Base-by-base conservation (phyloP, 23 tunicate genomes). In the Botrylloides violaceus region DNA sequence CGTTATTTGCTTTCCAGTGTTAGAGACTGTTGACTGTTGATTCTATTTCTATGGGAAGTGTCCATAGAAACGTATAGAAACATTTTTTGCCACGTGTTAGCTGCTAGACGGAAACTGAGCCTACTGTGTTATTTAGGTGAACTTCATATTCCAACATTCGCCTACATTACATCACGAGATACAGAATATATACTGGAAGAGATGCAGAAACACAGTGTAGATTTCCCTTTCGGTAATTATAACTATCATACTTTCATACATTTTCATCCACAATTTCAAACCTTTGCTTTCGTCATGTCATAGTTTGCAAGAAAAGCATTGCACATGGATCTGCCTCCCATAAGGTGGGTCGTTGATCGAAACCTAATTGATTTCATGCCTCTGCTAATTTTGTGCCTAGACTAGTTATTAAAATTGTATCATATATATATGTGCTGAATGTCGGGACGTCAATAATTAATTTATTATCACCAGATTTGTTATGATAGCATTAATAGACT, bases 241-340 rank as follows among this genome's bases (percentile, higher is more conserved):
- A 21, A 24, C 23, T 65, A 18, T 65, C 19, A 20, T 9, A 24
- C 19, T 12, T 1, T 1, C 1, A 18, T 12, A 24, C 49, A 1
- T 65, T 24, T 22, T 29, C 64, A 22, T 59, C 30, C 12, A 32
- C 27, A n/a, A 23, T 23, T 12, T 6, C 28, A n/a, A 18, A 43
- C 19, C 9, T 18, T 6, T 3, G 34, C 29, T 64, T 70, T 24
- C 30, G 3, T 26, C 9, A 73, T 4, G 63, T 71, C 50, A 4
- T 71, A 90, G 97, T 90, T 57, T 90, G 97, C 75, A 90, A 90
- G 76, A 90, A 83, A 79, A 90, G 86, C 60, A 61, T 90, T 23
- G 82, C 97, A 32, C 97, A 90, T 58, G 97, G 97, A 32, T 26
- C 73, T 33, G 86, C 74, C 7, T 90, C 97, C 5, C 97, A 90